Evolutionary conservation across 2,113 vertebrate genomes (phyloP).

Genomic region (Theropithecus gelada): DNA sequence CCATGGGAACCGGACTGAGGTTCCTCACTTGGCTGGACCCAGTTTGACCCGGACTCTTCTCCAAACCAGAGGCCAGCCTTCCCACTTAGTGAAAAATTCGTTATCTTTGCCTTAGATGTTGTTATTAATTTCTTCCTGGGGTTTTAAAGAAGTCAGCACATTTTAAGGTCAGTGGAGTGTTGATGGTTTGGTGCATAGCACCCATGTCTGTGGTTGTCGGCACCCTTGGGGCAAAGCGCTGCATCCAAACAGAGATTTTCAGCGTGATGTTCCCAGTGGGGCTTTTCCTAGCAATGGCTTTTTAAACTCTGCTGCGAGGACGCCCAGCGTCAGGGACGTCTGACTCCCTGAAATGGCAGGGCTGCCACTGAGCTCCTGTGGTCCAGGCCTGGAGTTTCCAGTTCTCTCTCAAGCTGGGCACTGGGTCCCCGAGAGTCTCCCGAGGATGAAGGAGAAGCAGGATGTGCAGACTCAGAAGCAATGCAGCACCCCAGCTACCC

Average conservation of each 20-base stretch:
- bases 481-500: neutral
- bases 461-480: neutral
- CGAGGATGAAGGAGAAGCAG: accelerated
- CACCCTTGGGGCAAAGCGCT: accelerated
- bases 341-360: neutral
- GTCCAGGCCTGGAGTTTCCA: accelerated
- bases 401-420: neutral
- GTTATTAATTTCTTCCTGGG: accelerated
- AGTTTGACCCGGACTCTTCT: accelerated
- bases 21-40: accelerated
- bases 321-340: accelerated
- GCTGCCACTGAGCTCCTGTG: neutral
- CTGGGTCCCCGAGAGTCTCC: neutral
- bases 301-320: neutral
- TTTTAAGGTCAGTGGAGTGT: accelerated
- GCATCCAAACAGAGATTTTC: neutral
- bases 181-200: accelerated
- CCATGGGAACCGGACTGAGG: accelerated
- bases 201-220: accelerated
- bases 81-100: accelerated
- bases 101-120: accelerated
- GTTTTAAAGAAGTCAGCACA: too few species aligned
- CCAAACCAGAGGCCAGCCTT: neutral
- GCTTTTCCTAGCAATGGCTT: neutral
- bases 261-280: neutral